These are phyloP conservation scores for Struthidea cinerea DNA, from an alignment of 2,113 vertebrate species.

Conservation along the genomic window DNA sequence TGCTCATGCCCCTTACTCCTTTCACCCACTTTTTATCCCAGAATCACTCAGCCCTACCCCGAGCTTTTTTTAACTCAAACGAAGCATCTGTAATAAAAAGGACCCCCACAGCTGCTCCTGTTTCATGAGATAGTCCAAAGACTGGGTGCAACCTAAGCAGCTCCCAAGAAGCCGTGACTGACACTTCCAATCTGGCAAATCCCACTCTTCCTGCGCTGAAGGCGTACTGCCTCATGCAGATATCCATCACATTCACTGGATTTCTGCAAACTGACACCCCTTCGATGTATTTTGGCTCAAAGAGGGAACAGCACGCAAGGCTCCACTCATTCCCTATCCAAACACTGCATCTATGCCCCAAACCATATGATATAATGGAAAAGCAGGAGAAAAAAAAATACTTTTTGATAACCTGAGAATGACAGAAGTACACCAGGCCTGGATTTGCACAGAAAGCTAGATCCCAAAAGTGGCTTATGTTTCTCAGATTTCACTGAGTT, in stretches of 20 bases:
- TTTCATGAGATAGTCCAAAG: not conserved
- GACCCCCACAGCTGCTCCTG: not conserved
- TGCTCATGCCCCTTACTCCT: not conserved
- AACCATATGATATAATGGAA: not conserved
- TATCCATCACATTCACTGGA: not conserved
- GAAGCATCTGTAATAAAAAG: not conserved
- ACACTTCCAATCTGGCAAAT: not conserved
- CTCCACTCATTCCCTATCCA: not conserved
- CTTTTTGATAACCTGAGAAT: not conserved
- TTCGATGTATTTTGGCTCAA: not conserved
- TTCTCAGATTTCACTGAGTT: not conserved
- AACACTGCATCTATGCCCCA: not conserved
- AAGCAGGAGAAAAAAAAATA: not conserved
- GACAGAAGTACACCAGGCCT: not conserved
- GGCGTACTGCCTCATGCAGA: not conserved
- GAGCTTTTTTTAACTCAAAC: not conserved
- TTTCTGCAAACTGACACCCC: not conserved
- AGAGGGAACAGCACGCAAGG: not conserved
- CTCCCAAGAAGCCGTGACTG: not conserved
- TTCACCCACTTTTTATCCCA: not conserved
- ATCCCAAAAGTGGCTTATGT: not conserved
- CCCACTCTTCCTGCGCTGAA: fast-evolving
- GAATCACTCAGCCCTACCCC: not conserved
- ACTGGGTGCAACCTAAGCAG: not conserved
- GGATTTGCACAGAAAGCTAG: not conserved